These are phyloP conservation scores for Onthophagus sagittarius DNA, from an alignment of 2,888 invertebrate genomes.

Conservation along the genomic window DNA sequence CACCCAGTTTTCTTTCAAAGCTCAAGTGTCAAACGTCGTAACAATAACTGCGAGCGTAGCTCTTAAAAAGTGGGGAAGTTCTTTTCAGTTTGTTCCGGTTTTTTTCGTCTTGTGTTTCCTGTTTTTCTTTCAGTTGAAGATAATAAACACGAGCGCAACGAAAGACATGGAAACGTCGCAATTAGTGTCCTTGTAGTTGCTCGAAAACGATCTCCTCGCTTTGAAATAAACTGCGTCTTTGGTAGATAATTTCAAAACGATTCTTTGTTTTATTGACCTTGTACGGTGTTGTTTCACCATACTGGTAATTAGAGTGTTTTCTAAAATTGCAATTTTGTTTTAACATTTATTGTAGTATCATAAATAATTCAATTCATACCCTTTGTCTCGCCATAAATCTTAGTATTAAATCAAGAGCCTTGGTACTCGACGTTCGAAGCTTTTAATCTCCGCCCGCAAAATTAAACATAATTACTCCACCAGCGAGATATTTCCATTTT, in stretches of 20 bases:
- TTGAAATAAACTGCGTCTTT: neutral
- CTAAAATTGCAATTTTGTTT: too few species aligned
- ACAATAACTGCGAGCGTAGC: neutral
- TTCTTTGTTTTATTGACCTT: too few species aligned
- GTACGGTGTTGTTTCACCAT: too few species aligned
- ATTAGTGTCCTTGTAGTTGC: neutral
- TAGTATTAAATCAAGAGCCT: neutral
- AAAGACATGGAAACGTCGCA: neutral
- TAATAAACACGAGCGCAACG: neutral
- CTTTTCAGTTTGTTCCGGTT: neutral
- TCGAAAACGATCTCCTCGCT: neutral
- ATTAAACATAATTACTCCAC: neutral
- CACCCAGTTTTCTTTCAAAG: neutral
- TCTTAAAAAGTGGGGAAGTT: neutral
- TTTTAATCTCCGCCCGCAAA: neutral
- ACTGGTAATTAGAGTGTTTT: too few species aligned
- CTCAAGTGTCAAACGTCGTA: neutral
- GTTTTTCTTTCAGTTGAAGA: neutral
- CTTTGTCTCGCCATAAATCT: neutral
- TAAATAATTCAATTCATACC: neutral
- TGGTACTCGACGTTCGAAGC: neutral
- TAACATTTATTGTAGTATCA: neutral
- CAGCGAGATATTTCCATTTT: neutral
- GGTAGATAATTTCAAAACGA: neutral
- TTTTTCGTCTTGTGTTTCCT: neutral